Evolutionary conservation across 2,888 invertebrate species (phyloP), one percentile per base, ranked within the genome.

Genomic region (Zaprionus obscuricornis): DNA sequence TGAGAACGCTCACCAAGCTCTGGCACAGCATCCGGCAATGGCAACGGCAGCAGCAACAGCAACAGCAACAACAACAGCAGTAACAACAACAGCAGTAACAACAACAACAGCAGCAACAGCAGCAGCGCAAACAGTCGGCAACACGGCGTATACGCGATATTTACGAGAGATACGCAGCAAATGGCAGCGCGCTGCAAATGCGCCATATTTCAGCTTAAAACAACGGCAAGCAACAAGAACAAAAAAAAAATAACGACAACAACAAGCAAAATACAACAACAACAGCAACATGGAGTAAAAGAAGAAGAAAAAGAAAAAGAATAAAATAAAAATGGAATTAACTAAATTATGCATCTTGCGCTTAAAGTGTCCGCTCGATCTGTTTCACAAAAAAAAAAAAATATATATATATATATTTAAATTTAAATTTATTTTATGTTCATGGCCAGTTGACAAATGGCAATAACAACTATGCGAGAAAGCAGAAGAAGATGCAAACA

Each of bases 141-240:
- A 50, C 65, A 50, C 43, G 62, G 66, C 70, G 46, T 74, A 70
- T 74, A 46, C 71, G 74, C 63, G 72, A 77, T 77, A 77, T 78
- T 75, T 78, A 62, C 67, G 75, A 67, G 60, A 69, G 70, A 66
- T 82, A 79, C 72, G 72, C 79, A 62, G 54, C 64, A 54, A 67
- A 59, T 52, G 69, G 70, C 50, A 50, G 49, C n/a, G n/a, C 58
- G 58, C 58, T 51, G 49, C 58, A 57, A 74, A 62, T 66, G 58
- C 74, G 57, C 65, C 63, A 82, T 78, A 78, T 74, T 78, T 82
- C 65, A 82, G 63, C 65, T 54, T 43, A 39, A 65, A 83, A 65
- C 56, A 67, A 58, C 29, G 29, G 17, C 57, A 43, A 58, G 50
- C 52, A 49, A 42, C 55, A 67, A 47, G 37, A 8, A 22, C 17